Conservation (phyloP, 2,113 vertebrate genomes). For the Psittacula cyanocephala region DNA sequence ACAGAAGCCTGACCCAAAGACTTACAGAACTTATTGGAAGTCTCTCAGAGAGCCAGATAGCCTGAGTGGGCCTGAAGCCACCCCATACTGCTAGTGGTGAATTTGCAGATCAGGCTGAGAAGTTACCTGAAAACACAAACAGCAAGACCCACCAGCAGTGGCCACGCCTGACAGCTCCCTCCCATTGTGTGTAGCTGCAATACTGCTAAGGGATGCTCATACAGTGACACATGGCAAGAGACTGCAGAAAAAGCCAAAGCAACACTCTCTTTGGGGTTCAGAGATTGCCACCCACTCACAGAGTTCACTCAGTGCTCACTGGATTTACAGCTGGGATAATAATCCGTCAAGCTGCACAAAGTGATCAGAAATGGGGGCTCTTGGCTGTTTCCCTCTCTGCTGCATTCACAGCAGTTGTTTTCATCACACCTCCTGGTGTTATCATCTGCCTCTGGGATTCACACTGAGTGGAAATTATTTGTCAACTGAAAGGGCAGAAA, state of each 20-base stretch:
- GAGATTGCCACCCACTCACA: not conserved
- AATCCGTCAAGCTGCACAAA: fast-evolving
- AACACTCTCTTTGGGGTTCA: not conserved
- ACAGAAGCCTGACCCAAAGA: not conserved
- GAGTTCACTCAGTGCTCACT: not conserved
- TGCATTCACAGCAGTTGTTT: not conserved
- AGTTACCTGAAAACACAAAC: not conserved
- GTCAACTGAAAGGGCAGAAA: not conserved
- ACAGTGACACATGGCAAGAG: not conserved
- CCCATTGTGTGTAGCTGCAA: fast-evolving
- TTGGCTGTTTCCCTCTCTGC: not conserved
- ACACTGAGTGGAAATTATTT: not conserved
- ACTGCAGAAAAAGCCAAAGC: not conserved
- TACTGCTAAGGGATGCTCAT: not conserved
- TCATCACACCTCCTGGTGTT: not conserved
- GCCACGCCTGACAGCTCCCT: not conserved
- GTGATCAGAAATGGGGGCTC: fast-evolving
- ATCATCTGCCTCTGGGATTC: not conserved
- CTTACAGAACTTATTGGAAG: not conserved
- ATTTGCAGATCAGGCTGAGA: not conserved
- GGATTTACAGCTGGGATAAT: not conserved
- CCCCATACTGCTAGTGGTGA: not conserved
- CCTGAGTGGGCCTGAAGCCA: not conserved
- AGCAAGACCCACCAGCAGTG: not conserved
- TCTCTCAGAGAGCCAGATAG: not conserved